Percentiles rank a stretch among this genome's conserved stretches.
Conservation (phyloP, 2,888 invertebrate species). For the Plusia festucae region DNA sequence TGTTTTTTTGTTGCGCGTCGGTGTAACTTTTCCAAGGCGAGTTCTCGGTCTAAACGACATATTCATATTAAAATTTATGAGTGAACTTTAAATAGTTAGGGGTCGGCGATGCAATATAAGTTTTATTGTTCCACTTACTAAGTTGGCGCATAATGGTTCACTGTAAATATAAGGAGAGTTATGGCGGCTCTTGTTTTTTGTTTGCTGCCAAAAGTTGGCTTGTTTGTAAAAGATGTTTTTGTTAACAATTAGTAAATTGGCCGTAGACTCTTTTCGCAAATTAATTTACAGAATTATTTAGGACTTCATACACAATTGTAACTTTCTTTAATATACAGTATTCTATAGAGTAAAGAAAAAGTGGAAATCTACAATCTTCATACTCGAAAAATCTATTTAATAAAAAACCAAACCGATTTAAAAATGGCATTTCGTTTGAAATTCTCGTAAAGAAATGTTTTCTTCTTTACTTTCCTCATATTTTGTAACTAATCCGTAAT, state of each 20-base stretch:
- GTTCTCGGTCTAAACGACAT: slow-evolving; percentile 75
- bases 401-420: no score
- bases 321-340: no score
- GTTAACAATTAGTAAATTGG: neutral
- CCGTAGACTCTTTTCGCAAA: no score
- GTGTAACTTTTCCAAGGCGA: slow-evolving; percentile 51
- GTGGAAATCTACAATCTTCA: no score
- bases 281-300: no score
- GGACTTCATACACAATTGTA: no score
- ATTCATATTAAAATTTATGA: slow-evolving; percentile 86
- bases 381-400: no score
- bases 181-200: slow-evolving; percentile 33
- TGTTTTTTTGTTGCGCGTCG: slow-evolving; percentile 17
- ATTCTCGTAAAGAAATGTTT: no score
- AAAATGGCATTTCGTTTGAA: no score
- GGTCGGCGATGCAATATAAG: slow-evolving; percentile 75
- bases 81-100: slow-evolving; percentile 81
- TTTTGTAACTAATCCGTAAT: no score
- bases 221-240: neutral
- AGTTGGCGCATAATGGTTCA: slow-evolving; percentile 59
- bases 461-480: no score
- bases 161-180: slow-evolving; percentile 45
- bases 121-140: slow-evolving; percentile 74
- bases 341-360: no score
- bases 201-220: slow-evolving; percentile 34